Conservation (phyloP, 2,113 vertebrate species). For the Melanerpes aurifrons region DNA sequence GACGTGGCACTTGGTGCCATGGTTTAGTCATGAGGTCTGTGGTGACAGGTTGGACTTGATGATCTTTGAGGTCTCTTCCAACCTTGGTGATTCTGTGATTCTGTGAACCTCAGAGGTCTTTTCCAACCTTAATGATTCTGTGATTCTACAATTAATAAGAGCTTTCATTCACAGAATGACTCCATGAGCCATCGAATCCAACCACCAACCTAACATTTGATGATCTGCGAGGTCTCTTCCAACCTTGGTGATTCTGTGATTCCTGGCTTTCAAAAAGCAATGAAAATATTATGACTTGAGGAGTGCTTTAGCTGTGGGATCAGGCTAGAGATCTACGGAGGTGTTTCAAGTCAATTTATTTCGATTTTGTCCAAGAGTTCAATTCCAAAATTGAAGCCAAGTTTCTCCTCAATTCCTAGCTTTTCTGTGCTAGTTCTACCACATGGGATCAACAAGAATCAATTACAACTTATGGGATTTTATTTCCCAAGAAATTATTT, state of each 20-base stretch:
- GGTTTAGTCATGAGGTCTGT: too few species aligned
- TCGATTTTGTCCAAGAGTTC: not conserved
- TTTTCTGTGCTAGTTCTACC: not conserved
- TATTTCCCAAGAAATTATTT: not conserved
- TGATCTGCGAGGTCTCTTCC: too few species aligned
- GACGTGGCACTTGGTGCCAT: too few species aligned
- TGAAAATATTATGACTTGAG: not conserved
- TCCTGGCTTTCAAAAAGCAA: not conserved
- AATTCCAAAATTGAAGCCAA: not conserved
- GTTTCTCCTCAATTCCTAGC: not conserved
- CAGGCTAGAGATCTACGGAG: not conserved
- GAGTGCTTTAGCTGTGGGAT: not conserved
- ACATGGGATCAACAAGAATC: not conserved
- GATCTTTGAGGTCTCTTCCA: too few species aligned
- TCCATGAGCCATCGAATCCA: too few species aligned
- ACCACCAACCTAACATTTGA: too few species aligned
- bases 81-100: not conserved
- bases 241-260: too few species aligned
- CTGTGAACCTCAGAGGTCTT: not conserved
- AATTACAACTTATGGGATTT: not conserved
- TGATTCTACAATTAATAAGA: too few species aligned
- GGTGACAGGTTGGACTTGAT: too few species aligned
- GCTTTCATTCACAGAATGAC: too few species aligned
- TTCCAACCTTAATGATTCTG: too few species aligned
- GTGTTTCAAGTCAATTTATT: not conserved